These are phyloP conservation scores for Triplophysa bombifrons DNA, from an alignment of 2,797 vertebrate genomes.

Conservation along the genomic window DNA sequence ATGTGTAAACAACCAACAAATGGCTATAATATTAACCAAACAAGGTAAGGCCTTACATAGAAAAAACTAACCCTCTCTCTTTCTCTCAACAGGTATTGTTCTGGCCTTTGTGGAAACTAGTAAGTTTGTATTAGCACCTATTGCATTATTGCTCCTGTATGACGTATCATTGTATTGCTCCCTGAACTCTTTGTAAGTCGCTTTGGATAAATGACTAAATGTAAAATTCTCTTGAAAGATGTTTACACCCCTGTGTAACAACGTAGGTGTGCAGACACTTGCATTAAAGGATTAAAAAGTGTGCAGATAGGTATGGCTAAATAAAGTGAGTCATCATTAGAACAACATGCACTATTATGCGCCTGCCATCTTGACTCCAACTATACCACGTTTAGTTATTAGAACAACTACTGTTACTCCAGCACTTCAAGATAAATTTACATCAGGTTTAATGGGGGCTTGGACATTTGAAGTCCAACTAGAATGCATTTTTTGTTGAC, in stretches of 20 bases:
- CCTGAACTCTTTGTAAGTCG: no score
- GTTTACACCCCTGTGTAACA: neutral
- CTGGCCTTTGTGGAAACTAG: no score
- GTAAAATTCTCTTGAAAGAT: neutral
- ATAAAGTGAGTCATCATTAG: slow-evolving; percentile 30
- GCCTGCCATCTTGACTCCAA: slow-evolving; percentile 37
- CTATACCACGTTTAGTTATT: slow-evolving; percentile 17
- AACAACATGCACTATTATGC: neutral
- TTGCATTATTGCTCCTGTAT: no score
- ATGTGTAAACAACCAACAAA: neutral
- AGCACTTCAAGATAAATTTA: neutral
- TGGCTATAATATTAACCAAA: neutral
- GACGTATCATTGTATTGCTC: no score
- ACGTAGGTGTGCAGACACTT: neutral
- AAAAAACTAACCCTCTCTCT: no score
- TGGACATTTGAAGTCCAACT: neutral
- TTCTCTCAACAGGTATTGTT: no score
- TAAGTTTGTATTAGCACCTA: no score
- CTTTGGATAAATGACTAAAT: no score
- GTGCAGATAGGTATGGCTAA: neutral
- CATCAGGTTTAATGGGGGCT: neutral
- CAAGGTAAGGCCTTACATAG: neutral
- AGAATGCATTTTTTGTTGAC: neutral
- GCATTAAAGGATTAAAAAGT: slow-evolving; percentile 5
- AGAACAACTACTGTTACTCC: neutral